These are phyloP conservation scores for Anoplolepis gracilipes DNA, from an alignment of 1,140 invertebrate genomes.

Conservation along the genomic window DNA sequence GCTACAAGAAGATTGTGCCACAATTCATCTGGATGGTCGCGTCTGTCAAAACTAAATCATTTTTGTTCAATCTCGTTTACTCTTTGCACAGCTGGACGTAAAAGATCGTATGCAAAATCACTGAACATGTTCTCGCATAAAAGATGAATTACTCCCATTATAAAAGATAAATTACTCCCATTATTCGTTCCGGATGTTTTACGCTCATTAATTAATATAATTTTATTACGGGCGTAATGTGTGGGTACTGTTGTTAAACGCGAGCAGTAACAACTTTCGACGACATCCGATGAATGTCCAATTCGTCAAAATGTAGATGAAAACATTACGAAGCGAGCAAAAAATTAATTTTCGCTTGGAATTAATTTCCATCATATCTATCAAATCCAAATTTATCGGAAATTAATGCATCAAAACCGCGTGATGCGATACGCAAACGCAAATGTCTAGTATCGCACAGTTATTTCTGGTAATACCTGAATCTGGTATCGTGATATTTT, in stretches of 20 bases:
- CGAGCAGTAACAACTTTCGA: background rate
- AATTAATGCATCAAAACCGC: too few species aligned
- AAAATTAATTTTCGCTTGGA: background rate
- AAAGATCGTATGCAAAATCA: slow-evolving; percentile 70
- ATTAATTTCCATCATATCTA: slow-evolving; percentile 24
- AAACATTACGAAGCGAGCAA: background rate
- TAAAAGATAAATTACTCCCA: slow-evolving; percentile 66
- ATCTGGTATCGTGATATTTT: slow-evolving; percentile 11
- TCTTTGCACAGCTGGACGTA: slow-evolving; percentile 71
- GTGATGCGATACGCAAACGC: slow-evolving; percentile 2
- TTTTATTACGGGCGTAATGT: slow-evolving; percentile 57
- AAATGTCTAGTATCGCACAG: background rate
- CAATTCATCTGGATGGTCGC: slow-evolving; percentile 73
- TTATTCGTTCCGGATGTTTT: slow-evolving; percentile 59
- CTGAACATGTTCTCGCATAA: slow-evolving; percentile 67
- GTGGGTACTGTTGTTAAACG: background rate
- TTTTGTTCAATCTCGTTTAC: slow-evolving; percentile 75
- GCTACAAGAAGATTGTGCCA: slow-evolving; percentile 72
- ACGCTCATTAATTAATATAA: slow-evolving; percentile 67
- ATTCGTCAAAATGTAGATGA: background rate
- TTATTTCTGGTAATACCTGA: too few species aligned
- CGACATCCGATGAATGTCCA: background rate
- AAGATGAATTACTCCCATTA: slow-evolving; percentile 65
- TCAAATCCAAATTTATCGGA: slow-evolving; percentile 31
- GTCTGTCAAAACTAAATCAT: slow-evolving; percentile 77